These are phyloP conservation scores for Mesaphorura yosii DNA, from an alignment of 1,140 invertebrate species.

Conservation along the genomic window DNA sequence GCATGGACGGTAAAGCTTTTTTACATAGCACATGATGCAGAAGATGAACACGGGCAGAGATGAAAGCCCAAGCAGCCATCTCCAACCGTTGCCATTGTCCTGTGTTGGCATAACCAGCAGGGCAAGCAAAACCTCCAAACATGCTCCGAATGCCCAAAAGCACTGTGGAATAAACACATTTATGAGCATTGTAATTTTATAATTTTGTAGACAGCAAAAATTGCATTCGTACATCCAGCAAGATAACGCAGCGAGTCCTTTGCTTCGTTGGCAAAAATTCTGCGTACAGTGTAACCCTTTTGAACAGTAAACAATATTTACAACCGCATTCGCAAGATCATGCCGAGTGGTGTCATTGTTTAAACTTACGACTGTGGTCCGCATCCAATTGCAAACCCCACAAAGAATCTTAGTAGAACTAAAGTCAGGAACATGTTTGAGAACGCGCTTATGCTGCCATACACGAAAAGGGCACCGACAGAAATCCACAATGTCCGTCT, in stretches of 20 bases:
- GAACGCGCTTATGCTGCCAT: constrained; percentile 78
- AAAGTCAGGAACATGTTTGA: constrained; percentile 86
- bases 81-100: too few species aligned
- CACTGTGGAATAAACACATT: constrained; percentile 46
- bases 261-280: constrained; percentile 90
- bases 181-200: neutral
- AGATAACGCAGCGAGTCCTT: constrained; percentile 82
- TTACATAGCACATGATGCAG: constrained; percentile 35
- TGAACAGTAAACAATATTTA: constrained; percentile 25
- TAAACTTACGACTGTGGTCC: constrained; percentile 84
- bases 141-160: constrained; percentile 91
- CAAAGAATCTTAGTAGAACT: constrained; percentile 72
- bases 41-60: constrained; percentile 78
- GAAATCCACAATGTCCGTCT: constrained; percentile 78
- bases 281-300: constrained; percentile 86
- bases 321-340: constrained; percentile 8
- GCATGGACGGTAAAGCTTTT: neutral
- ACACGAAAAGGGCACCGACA: constrained; percentile 77
- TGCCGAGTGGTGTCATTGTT: neutral
- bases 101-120: constrained; percentile 81
- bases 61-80: constrained; percentile 77
- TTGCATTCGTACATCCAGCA: constrained; percentile 72
- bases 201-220: neutral
- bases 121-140: constrained; percentile 80
- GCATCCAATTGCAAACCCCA: constrained; percentile 92